Conservation (phyloP, 2,888 invertebrate species). For the Bombylius discolor region DNA sequence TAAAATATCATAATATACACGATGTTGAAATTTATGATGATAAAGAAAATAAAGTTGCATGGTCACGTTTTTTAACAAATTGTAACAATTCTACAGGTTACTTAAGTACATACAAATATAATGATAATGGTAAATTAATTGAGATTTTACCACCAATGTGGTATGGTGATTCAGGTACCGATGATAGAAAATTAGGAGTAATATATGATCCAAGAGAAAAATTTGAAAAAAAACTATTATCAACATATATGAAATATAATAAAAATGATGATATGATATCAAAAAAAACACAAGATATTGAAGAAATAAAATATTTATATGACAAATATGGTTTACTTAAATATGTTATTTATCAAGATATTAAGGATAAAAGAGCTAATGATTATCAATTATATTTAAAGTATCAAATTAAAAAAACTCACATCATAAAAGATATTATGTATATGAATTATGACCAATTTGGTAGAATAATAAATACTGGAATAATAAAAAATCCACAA, state of each 20-base stretch:
- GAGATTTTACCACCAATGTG: neutral
- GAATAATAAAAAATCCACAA: neutral
- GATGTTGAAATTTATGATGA: neutral
- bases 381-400: too few species aligned
- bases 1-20: neutral
- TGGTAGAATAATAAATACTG: neutral
- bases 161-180: too few species aligned
- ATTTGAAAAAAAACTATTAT: neutral
- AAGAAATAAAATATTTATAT: conserved; percentile 2
- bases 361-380: too few species aligned
- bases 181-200: too few species aligned
- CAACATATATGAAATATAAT: conserved; percentile 3
- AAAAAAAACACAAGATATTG: conserved; percentile 7
- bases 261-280: conserved; percentile 1
- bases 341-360: conserved; percentile 3
- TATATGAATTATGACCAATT: conserved; percentile 7
- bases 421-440: neutral
- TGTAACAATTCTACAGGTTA: neutral
- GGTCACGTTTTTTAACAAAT: neutral
- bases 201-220: too few species aligned
- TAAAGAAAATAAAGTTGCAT: neutral
- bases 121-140: neutral
- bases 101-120: neutral
- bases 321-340: neutral
- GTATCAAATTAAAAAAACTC: too few species aligned